Evolutionary conservation across 37 sponge, comb jelly and placozoan genomes (phyloP), one percentile per base, ranked within the genome.

Genomic region (Amphimedon queenslandica): DNA sequence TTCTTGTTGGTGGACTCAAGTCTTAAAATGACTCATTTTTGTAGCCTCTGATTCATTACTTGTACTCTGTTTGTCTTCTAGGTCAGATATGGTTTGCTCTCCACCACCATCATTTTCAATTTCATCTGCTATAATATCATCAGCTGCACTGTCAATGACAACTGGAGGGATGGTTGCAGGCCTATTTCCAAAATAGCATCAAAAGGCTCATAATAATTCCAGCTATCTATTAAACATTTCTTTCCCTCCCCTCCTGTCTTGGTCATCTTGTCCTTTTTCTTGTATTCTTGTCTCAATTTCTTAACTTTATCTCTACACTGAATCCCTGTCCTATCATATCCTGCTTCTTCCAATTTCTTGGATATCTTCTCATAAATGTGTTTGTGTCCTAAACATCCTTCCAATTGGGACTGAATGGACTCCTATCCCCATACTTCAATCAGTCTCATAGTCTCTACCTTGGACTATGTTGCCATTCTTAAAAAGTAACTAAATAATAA

Each of bases 291-390:
- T 40, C 18, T 27, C 41, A 39, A 11, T 40, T 70, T 70, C 18
- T 70, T 40, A 25, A 70, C 30, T 70, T 70, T 70, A 2, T 27
- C 51, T 27, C 71, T 5, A 27, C 71, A 70, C 51, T n/a, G n/a
- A n/a, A n/a, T n/a, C n/a, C n/a, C n/a, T 70, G 71, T 47, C 13
- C 53, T 47, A 8, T 47, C 53, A 47, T 47, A 47, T 18, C 13
- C 53, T 47, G 8, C 53, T 13, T 47, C 53, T 13, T 47, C 13
- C 53, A 47, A 47, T 13, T 47, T 47, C 53, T 13, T 47, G 53
- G 53, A 8, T 18, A 47, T 47, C 53, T 47, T 47, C n/a, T n/a
- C n/a, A n/a, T n/a, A n/a, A n/a, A n/a, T n/a, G n/a, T n/a, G n/a
- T n/a, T n/a, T n/a, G n/a, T n/a, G n/a, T n/a, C n/a, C n/a, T n/a